Evolutionary conservation across 2,888 invertebrate genomes (phyloP).

Genomic region (Neria commutata): DNA sequence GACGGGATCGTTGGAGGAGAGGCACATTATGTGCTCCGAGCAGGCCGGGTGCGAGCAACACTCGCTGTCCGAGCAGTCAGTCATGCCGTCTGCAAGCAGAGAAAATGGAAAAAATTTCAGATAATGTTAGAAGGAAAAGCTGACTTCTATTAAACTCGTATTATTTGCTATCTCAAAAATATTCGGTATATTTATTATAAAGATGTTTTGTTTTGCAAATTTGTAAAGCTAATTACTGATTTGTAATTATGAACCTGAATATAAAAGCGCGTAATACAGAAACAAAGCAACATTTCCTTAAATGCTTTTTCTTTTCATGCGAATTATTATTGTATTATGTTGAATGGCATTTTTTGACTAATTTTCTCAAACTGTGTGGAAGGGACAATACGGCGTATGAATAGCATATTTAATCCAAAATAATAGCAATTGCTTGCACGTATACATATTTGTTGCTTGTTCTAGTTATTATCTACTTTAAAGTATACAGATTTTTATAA

Average conservation of each 20-base stretch:
- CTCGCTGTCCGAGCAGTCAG: conserved; percentile 98
- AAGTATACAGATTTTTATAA: too few relatives aligned
- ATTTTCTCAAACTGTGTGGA: too few relatives aligned
- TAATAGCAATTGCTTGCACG: too few relatives aligned
- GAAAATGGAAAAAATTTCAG: conserved; percentile 13
- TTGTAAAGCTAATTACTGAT: background rate
- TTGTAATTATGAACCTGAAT: background rate
- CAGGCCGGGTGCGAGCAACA: conserved; percentile 92
- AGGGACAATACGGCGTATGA: too few relatives aligned
- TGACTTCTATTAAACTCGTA: background rate
- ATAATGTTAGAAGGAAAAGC: conserved; percentile 3
- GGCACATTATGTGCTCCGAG: conserved; percentile 90
- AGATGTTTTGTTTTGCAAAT: background rate
- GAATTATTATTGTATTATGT: too few relatives aligned
- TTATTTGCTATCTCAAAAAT: background rate
- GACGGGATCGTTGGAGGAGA: conserved; percentile 94
- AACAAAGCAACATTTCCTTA: too few relatives aligned
- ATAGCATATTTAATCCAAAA: too few relatives aligned
- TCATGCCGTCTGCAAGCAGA: conserved; percentile 93
- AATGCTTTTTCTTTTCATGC: too few relatives aligned
- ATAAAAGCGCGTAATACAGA: too few relatives aligned
- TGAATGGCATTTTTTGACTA: too few relatives aligned
- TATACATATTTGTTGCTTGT: too few relatives aligned
- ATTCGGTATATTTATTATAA: background rate
- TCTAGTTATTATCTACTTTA: too few relatives aligned